Evolutionary conservation across 92 coral and sea anemone species (phyloP), one percentile per base, ranked within the genome.

Genomic region (Bergia puertoricense): DNA sequence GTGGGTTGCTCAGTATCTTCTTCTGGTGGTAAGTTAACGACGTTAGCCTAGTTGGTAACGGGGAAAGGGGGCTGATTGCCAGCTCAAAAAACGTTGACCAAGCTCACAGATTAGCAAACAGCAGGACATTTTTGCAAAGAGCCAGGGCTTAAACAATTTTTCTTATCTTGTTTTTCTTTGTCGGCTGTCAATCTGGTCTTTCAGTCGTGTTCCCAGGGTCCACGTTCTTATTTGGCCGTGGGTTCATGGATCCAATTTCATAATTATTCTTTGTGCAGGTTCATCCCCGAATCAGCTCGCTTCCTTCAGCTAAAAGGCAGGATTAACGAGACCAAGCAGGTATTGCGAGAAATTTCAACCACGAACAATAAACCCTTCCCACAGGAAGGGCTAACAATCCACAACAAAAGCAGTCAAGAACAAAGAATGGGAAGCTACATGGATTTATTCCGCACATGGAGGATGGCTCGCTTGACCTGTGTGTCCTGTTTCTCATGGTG

Each of bases 401-500:
- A 94, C 20, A 56, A 15, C 56, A 86, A 90, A 59, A 50, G 67
- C 30, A 62, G 67, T 41, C 22, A 86, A 23, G 79, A 69, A 59
- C 80, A 74, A 8, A 39, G 38, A 59, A 39, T 81, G 74, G 94
- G 90, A 5, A 86, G 67, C 86, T 88, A 93, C 39, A 81, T 81
- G 42, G 98, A 95, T 79, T 86, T 95, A 67, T 91, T 95, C 78
- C 80, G 93, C 20, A 86, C 91, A 38, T 88, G 83, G 84, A 85
- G 50, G 43, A 95, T 95, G 92, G 71, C 92, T 14, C 93, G 79
- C 38, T 54, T 86, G 5, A 91, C 98, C 0, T 45, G 90, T 23
- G 88, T 93, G 67, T 88, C 90, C 6, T 95, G 95, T 83, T 76
- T 95, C 78, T 90, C 90, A 46, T 95, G 98, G 98, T 95, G 54